Evolutionary conservation across 2,888 invertebrate species (phyloP).

Genomic region (Stenolophus ochropezus): DNA sequence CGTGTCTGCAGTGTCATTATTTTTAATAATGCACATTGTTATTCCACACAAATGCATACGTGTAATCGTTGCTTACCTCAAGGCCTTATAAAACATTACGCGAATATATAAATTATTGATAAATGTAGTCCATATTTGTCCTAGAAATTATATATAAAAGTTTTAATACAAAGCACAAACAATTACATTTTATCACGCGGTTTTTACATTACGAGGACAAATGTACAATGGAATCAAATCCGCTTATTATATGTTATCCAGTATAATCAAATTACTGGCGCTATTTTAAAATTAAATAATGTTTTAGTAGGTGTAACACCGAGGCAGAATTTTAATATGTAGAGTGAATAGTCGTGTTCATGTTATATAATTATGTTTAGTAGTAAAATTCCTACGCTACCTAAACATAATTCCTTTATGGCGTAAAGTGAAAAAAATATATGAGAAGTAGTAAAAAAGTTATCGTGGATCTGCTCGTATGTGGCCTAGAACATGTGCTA

Average conservation of each 20-base stretch:
- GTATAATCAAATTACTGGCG: no score
- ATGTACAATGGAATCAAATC: neutral
- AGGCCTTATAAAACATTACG: slow-evolving; percentile 36
- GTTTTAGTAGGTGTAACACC: neutral
- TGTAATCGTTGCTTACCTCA: slow-evolving; percentile 33
- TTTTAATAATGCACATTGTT: slow-evolving; percentile 46
- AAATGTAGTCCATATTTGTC: slow-evolving; percentile 18
- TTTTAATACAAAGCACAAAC: neutral
- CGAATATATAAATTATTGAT: slow-evolving; percentile 22
- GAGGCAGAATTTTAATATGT: neutral
- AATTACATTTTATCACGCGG: neutral
- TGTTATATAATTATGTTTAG: neutral
- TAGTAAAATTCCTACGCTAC: neutral
- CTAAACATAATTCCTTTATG: neutral
- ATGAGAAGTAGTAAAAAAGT: neutral
- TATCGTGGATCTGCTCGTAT: neutral
- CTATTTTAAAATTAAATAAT: neutral
- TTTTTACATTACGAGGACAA: neutral
- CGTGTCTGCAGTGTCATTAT: slow-evolving; percentile 41
- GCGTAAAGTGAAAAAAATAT: neutral
- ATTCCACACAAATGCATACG: slow-evolving; percentile 35
- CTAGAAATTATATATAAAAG: slow-evolving; percentile 14
- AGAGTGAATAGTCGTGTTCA: neutral
- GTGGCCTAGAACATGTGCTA: neutral
- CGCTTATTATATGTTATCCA: neutral